Conservation (phyloP, 2,113 vertebrate species). For the Chloropsis hardwickii region DNA sequence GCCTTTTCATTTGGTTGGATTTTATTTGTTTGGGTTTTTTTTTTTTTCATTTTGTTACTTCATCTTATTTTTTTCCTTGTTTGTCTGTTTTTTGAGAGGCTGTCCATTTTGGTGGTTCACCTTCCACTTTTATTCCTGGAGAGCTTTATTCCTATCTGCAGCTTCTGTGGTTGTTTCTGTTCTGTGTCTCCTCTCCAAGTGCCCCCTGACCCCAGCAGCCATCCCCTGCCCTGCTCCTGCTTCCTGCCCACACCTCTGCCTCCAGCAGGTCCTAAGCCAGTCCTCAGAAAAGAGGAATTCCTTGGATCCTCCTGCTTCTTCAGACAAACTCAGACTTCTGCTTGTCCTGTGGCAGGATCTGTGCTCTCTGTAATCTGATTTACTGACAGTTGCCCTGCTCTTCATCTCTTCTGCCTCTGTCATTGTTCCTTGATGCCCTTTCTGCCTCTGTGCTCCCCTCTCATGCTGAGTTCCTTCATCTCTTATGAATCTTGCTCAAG, state of each 20-base stretch:
- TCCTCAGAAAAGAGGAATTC: background rate
- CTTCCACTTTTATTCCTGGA: background rate
- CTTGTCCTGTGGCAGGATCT: background rate
- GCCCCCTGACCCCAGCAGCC: background rate
- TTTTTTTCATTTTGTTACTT: background rate
- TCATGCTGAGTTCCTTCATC: background rate
- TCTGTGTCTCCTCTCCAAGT: background rate
- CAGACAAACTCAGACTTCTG: background rate
- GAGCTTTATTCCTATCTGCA: background rate
- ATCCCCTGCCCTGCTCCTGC: background rate
- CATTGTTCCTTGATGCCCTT: background rate
- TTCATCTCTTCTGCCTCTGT: background rate
- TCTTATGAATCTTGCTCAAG: background rate
- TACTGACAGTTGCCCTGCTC: background rate
- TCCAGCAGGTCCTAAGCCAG: background rate
- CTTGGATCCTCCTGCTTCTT: background rate
- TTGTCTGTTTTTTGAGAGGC: background rate
- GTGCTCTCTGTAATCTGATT: background rate
- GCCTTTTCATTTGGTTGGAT: background rate
- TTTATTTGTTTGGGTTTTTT: background rate
- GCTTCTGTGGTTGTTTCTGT: background rate
- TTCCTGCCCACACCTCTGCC: background rate
- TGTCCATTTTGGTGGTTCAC: background rate
- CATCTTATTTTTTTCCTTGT: too few species aligned
- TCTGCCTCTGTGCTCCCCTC: background rate